Base-by-base conservation (phyloP, 2,113 vertebrate species). In the Sisor rabdophorus region DNA sequence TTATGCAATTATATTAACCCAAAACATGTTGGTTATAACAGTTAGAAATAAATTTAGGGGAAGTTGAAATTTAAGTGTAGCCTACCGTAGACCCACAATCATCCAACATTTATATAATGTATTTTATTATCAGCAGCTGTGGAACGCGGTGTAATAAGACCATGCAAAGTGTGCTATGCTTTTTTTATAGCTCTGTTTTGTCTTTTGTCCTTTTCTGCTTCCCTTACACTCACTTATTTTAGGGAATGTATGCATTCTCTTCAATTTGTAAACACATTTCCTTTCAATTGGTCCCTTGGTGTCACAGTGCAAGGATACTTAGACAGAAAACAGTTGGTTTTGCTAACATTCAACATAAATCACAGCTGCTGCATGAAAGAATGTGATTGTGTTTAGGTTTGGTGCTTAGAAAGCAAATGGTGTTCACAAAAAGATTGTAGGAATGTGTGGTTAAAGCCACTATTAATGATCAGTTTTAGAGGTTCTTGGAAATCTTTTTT, bases 231-330 rank as follows among this genome's bases (percentile, higher is more conserved):
- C 89, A 81, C 82, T 88, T 77, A 87, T 89, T 90, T 75, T 85
- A 81, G 87, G 87, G 86, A 47, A 83, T 86, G 84, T 86, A 79
- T 78, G 86, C 86, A 87, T 86, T 85, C 79, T 88, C 78, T 77
- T 88, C 79, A 73, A 55, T 54, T 86, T 84, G 86, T 88, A 89
- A 91, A 91, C 85, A 90, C 78, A 89, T 88, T 88, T 90, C 82
- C 82, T 81, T 88, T 86, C 88, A 92, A 87, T 91, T 91, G 90
- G 90, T 92, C 81, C 83, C 75, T 75, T 7, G 75, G 82, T 79
- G 76, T 82, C 77, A 79, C 59, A 32, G 20, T 75, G 76, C 64
- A 83, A 83, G 70, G 69, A 77, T 65, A 77, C 54, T 81, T 72
- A 76, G 77, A 82, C 67, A 70, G 70, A 67, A 79, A 83, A 59